Conservation (phyloP, 2,113 vertebrate genomes). For the Lethenteron camtschaticum region DNA sequence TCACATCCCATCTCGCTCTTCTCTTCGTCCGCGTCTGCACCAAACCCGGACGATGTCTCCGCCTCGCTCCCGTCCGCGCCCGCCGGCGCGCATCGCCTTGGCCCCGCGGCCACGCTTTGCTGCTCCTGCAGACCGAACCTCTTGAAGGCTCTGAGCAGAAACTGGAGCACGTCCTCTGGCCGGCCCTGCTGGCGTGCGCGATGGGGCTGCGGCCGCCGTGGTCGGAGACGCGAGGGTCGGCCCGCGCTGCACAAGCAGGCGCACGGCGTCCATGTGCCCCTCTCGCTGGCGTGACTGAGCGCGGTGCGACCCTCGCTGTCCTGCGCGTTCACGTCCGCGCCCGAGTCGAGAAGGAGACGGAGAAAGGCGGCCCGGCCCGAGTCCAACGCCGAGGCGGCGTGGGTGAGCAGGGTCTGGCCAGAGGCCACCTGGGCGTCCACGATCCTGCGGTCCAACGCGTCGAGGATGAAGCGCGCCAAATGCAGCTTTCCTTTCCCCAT, state of each 20-base stretch:
- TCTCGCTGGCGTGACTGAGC: slow-evolving; percentile 27
- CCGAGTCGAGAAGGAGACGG: slow-evolving; percentile 24
- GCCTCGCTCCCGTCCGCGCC: too few species aligned
- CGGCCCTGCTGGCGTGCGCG: slow-evolving; percentile 51
- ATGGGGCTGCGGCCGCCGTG: slow-evolving; percentile 49
- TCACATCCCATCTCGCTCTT: too few species aligned
- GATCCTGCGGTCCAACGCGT: slow-evolving; percentile 26
- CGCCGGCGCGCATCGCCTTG: too few species aligned
- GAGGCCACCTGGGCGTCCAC: slow-evolving; percentile 21
- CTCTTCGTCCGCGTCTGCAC: too few species aligned
- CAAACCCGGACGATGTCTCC: too few species aligned
- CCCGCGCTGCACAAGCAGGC: slow-evolving; percentile 36
- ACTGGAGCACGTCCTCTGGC: slow-evolving; percentile 49
- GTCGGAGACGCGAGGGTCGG: slow-evolving; percentile 46
- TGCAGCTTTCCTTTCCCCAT: slow-evolving; percentile 29
- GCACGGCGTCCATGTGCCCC: slow-evolving; percentile 21
- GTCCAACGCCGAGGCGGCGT: background rate
- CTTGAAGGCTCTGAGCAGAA: slow-evolving; percentile 56
- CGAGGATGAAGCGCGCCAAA: slow-evolving; percentile 25
- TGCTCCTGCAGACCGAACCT: slow-evolving; percentile 32
- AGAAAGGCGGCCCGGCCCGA: slow-evolving; percentile 17
- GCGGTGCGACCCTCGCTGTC: slow-evolving; percentile 23
- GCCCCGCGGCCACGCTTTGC: too few species aligned
- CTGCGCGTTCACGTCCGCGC: slow-evolving; percentile 20
- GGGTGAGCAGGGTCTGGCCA: slow-evolving; percentile 25